A percentile compares a stretch with the other conserved stretches of the same genome.
phyloP scores from a whole-genome alignment of 2,113 vertebrate species.

The Clarias magur region DNA sequence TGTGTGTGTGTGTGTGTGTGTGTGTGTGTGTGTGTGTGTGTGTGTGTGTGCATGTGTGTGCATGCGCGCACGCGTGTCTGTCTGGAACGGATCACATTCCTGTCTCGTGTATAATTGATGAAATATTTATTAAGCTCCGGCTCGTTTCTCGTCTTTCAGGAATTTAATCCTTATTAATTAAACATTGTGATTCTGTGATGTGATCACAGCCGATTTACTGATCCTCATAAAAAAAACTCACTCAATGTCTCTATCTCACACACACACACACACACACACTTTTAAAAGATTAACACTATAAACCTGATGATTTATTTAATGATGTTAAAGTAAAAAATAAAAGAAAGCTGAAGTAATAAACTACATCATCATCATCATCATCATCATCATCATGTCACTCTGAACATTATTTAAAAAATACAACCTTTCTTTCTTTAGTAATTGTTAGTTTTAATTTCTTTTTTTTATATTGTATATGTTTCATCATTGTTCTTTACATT shows the following conservation, averaged over 20 bases:
- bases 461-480: not conserved
- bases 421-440: not conserved
- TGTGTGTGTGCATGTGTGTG: slow-evolving; percentile 2
- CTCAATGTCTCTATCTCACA: too few species aligned
- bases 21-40: slow-evolving; percentile 5
- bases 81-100: not conserved
- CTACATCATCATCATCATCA: too few species aligned
- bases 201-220: not conserved
- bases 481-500: not conserved
- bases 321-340: not conserved
- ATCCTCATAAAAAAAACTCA: not conserved
- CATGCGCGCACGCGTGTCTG: not conserved
- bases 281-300: not conserved
- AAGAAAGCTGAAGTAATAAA: not conserved
- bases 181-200: not conserved
- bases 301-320: not conserved
- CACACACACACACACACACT: not conserved
- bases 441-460: not conserved
- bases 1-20: not conserved
- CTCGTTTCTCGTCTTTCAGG: not conserved
- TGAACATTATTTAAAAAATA: too few species aligned
- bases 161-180: not conserved
- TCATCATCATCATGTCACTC: too few species aligned
- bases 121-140: not conserved
- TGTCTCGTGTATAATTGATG: slow-evolving; percentile 2